Evolutionary conservation across 2,888 invertebrate species (phyloP), one percentile per base, ranked within the genome.

Genomic region (Tromatobia lineatoria): DNA sequence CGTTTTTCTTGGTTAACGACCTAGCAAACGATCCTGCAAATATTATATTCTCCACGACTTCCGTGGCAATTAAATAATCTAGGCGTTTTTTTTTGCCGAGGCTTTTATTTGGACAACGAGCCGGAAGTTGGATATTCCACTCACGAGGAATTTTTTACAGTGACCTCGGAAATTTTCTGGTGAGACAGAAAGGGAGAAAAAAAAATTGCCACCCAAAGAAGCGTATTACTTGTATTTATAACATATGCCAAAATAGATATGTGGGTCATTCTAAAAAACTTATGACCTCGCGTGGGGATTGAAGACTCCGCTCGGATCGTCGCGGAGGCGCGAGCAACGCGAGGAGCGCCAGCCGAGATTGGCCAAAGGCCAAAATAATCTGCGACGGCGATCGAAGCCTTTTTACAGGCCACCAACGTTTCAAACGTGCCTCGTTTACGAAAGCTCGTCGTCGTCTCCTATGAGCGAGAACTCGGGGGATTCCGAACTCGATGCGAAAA

Each of bases 281-380:
- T 87, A 87, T 86, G 87, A 85, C 87, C 86, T 85, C 87, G 84
- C 38, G 85, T 86, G 87, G 87, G 86, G 74, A 75, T 73, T 57
- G 52, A 73, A 75, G 75, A 11, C 50, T 66, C 61, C 34, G 15
- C 59, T 42, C 64, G 54, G 71, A 54, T 66, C 61, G 25, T 20
- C 38, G 25, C 54, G 34, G 57, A 66, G 61, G 29, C 73, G 47
- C 38, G 42, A 70, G 20, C 15, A 15, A 61, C 54, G 50, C 15
- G 66, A 64, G 47, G 73, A 73, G 82, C 82, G 83, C 78, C 38
- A 64, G 64, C 18, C 38, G 75, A 71, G 74, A 75, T 90, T 92
- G 92, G 92, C 91, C 80, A 74, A 79, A 79, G 54, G 90, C 92
- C 92, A 92, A 89, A 89, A 88, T 89, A 90, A 91, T 92, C 89